phyloP scores from a whole-genome alignment of 2,113 vertebrate genomes.

The Kryptolebias marmoratus region DNA sequence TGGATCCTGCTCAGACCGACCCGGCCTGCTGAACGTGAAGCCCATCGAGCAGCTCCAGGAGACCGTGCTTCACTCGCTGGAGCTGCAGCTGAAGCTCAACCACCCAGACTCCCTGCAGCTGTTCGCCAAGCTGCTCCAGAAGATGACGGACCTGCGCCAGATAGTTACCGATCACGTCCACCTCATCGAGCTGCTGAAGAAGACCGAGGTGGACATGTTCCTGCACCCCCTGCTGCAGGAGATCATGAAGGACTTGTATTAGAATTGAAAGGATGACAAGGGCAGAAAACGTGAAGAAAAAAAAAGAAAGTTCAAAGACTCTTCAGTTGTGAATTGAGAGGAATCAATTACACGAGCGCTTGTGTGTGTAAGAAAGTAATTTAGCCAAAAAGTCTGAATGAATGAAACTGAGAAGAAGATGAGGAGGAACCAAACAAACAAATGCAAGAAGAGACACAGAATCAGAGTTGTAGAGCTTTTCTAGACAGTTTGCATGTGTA shows the following conservation, averaged over 20 bases:
- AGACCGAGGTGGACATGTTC: slow-evolving; percentile 93
- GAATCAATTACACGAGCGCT: slow-evolving; percentile 16
- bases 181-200: slow-evolving; percentile 92
- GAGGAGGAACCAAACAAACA: slow-evolving; percentile 34
- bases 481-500: slow-evolving; percentile 54
- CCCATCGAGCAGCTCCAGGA: slow-evolving; percentile 98
- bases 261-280: slow-evolving; percentile 37
- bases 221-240: slow-evolving; percentile 97
- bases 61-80: slow-evolving; percentile 92
- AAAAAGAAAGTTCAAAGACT: background rate
- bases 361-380: slow-evolving; percentile 7
- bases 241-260: slow-evolving; percentile 98
- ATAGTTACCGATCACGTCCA: slow-evolving; percentile 96
- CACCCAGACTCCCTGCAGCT: slow-evolving; percentile 95
- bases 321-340: slow-evolving; percentile 19
- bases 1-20: slow-evolving; percentile 85
- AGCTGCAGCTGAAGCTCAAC: slow-evolving; percentile 95
- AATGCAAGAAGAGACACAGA: slow-evolving; percentile 40
- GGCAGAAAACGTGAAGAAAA: background rate
- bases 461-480: slow-evolving; percentile 46
- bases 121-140: slow-evolving; percentile 97
- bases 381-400: slow-evolving; percentile 19
- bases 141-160: slow-evolving; percentile 99
- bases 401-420: slow-evolving; percentile 52
- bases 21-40: slow-evolving; percentile 94